phyloP scores from a whole-genome alignment of 2,113 vertebrate species.

The Tragelaphus imberbis region DNA sequence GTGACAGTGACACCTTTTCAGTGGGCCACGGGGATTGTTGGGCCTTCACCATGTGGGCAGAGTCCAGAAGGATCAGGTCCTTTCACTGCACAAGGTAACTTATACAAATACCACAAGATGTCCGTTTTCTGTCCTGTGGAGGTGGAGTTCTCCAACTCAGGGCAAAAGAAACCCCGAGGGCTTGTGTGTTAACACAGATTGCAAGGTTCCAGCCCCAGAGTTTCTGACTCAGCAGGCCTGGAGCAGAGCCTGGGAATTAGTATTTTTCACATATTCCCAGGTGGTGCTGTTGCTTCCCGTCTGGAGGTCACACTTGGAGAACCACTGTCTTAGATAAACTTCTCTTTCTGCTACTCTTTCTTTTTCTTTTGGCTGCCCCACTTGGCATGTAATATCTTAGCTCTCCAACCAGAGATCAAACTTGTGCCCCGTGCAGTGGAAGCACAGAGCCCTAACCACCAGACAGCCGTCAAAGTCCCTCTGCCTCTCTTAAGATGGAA shows the following conservation, averaged over 20 bases:
- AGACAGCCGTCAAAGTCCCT: background rate
- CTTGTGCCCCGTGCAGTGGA: background rate
- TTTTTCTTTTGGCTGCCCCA: background rate
- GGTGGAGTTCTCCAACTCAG: background rate
- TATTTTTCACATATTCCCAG: background rate
- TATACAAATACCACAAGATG: rapidly evolving
- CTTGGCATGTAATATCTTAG: background rate
- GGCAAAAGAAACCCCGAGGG: background rate
- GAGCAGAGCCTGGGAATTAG: background rate
- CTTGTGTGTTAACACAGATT: background rate
- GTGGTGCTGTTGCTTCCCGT: background rate
- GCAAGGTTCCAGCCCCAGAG: background rate
- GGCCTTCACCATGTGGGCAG: background rate
- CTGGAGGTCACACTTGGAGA: background rate
- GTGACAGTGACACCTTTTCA: background rate
- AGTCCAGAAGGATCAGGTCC: background rate
- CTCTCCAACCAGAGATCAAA: background rate
- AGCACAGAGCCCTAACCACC: background rate
- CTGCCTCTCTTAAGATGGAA: background rate
- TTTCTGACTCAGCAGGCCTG: background rate
- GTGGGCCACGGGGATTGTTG: background rate
- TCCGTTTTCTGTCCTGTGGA: background rate
- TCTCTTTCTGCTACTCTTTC: background rate
- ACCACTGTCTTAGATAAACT: background rate
- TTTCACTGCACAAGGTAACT: background rate